Evolutionary conservation across 2,888 invertebrate genomes (phyloP), one percentile per base, ranked within the genome.

Genomic region (Drosophila monieri): DNA sequence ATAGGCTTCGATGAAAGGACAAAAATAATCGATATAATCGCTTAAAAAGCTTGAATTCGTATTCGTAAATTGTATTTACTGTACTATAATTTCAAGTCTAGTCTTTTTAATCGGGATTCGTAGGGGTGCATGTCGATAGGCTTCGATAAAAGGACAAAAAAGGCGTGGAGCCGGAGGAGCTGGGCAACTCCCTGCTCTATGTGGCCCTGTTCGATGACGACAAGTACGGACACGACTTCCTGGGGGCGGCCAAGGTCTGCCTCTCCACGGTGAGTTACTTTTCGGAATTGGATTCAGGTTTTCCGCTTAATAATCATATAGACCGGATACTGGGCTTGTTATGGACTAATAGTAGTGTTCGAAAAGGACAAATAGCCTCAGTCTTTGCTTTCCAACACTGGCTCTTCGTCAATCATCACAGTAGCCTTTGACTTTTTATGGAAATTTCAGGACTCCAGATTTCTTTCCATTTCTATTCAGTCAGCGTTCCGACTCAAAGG

Each of bases 91-190:
- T 48, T 27, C 23, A 35, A 60, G n/a, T 3, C 15, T 23, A 10
- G n/a, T 25, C 1, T 23, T 32, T 54, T 54, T 23, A 44, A 41
- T 18, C 18, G 18, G 35, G 35, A 1, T 6, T 6, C 6, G 0
- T n/a, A 5, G 12, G 6, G n/a, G 12, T n/a, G n/a, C n/a, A 5
- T 4, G 1, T 32, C 32, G 14, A n/a, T 35, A 6, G n/a, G n/a
- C 2, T 27, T 27, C 6, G 6, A 35, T 14, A 35, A 35, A 5
- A n/a, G n/a, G 5, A 5, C 18, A 5, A 1, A 35, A n/a, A n/a
- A n/a, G 98, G 97, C 56, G 94, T 98, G 76, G 96, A 96, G 12
- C 97, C 97, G 78, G 95, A 95, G 30, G 98, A 98, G 91, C 93
- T 97, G 78, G 93, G 93, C 37, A 94, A 93, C 58, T 96, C 97